Percentiles rank a stretch among this genome's conserved stretches.
These are phyloP conservation scores for Schizotus pectinicornis DNA, from an alignment of 2,888 invertebrate genomes.

Conservation along the genomic window DNA sequence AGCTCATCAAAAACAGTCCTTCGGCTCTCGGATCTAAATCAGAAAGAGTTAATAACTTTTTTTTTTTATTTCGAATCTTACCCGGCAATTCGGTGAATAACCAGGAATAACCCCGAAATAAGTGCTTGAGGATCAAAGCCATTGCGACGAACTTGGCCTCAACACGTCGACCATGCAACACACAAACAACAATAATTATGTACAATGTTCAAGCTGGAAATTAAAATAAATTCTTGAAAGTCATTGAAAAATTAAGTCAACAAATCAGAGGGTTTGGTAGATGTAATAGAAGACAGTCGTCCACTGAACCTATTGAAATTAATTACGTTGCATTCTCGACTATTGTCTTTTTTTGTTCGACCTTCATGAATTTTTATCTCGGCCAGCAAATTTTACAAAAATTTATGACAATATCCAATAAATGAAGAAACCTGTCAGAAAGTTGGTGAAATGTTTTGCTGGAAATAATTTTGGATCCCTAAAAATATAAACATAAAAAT, in stretches of 20 bases:
- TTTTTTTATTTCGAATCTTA: conserved; percentile 13
- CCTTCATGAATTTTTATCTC: too few relatives aligned
- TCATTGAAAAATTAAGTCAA: neutral
- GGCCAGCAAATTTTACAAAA: too few relatives aligned
- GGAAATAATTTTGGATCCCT: too few relatives aligned
- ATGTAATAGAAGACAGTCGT: neutral
- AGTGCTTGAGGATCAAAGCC: conserved; percentile 35
- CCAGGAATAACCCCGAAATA: conserved; percentile 31
- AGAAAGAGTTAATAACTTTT: too few relatives aligned
- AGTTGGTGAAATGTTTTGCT: too few relatives aligned
- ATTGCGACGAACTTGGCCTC: conserved; percentile 16
- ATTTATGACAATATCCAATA: too few relatives aligned
- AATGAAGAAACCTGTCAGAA: too few relatives aligned
- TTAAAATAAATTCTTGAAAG: neutral
- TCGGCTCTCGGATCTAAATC: conserved; percentile 40
- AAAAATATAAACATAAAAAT: too few relatives aligned
- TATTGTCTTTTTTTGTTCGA: too few relatives aligned
- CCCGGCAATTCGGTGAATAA: conserved; percentile 23
- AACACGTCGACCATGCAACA: neutral
- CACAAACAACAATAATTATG: neutral
- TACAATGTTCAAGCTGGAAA: neutral
- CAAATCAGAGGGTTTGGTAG: neutral
- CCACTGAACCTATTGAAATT: neutral
- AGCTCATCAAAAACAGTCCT: conserved; percentile 34
- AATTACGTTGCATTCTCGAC: neutral